A percentile compares a stretch with the other conserved stretches of the same genome.
These are phyloP conservation scores for Anser brachyrhynchus DNA, from an alignment of 2,113 vertebrate genomes.

Conservation along the genomic window DNA sequence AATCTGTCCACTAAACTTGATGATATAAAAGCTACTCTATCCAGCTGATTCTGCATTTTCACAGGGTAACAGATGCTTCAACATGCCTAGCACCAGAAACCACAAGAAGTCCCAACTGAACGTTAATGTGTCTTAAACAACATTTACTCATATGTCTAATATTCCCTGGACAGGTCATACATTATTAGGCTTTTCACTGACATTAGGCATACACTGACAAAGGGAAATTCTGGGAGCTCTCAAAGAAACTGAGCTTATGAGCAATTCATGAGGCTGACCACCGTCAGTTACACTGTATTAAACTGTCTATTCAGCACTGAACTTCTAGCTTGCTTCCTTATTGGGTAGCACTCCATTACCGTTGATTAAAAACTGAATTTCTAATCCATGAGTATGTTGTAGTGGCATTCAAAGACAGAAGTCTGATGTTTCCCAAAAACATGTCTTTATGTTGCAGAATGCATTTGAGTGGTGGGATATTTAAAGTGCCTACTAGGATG, in stretches of 20 bases:
- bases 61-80: constrained; percentile 17
- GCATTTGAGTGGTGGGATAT: not conserved
- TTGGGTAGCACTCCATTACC: not conserved
- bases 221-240: not conserved
- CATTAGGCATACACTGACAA: not conserved
- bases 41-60: constrained; percentile 43
- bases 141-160: constrained; percentile 27
- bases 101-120: constrained; percentile 12
- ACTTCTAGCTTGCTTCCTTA: not conserved
- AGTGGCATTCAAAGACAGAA: not conserved
- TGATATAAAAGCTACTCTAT: constrained; percentile 29
- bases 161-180: not conserved
- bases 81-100: constrained; percentile 9
- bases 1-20: constrained; percentile 35
- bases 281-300: not conserved
- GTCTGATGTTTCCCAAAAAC: not conserved
- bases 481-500: not conserved
- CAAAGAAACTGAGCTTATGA: not conserved
- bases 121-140: constrained; percentile 9
- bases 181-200: not conserved
- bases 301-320: not conserved
- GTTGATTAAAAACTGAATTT: not conserved
- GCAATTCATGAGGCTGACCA: not conserved
- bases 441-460: not conserved
- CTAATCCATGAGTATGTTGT: not conserved